Conservation (phyloP, 53 echinoderm and acorn worm genomes). For the Luidia sarsii region DNA sequence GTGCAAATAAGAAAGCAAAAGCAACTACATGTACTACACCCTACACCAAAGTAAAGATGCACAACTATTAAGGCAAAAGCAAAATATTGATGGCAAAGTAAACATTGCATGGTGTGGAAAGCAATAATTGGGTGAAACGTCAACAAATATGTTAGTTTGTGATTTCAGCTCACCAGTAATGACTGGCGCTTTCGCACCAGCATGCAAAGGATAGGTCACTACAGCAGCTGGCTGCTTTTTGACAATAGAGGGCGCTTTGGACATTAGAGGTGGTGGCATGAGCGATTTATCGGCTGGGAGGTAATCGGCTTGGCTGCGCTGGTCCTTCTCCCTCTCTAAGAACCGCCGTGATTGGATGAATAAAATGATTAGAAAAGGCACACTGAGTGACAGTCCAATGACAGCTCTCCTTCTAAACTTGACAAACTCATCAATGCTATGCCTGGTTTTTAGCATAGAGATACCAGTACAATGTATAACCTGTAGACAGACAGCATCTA, state of each 20-base stretch:
- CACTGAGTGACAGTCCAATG: neutral
- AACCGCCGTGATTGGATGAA: constrained; percentile 52
- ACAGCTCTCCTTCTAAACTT: neutral
- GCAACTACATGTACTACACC: too few species aligned
- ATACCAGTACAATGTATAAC: too few species aligned
- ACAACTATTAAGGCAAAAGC: neutral
- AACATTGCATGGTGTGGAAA: too few species aligned
- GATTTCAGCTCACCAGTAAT: constrained; percentile 55
- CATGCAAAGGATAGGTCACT: constrained; percentile 46
- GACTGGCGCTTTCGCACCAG: constrained; percentile 33
- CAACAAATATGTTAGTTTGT: constrained; percentile 51
- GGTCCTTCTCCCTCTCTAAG: constrained; percentile 47
- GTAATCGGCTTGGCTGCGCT: constrained; percentile 48
- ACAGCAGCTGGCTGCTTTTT: constrained; percentile 33
- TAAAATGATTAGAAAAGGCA: constrained; percentile 19
- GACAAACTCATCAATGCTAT: too few species aligned
- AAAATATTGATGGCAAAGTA: too few species aligned
- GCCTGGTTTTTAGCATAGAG: too few species aligned
- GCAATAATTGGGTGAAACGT: too few species aligned
- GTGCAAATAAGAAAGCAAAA: too few species aligned
- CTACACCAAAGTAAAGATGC: neutral
- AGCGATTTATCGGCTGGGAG: constrained; percentile 47
- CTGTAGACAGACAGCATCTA: too few species aligned
- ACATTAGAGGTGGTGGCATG: constrained; percentile 39
- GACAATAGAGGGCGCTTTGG: constrained; percentile 27